phyloP scores from a whole-genome alignment of 1,140 invertebrate species.

The Battus philenor region DNA sequence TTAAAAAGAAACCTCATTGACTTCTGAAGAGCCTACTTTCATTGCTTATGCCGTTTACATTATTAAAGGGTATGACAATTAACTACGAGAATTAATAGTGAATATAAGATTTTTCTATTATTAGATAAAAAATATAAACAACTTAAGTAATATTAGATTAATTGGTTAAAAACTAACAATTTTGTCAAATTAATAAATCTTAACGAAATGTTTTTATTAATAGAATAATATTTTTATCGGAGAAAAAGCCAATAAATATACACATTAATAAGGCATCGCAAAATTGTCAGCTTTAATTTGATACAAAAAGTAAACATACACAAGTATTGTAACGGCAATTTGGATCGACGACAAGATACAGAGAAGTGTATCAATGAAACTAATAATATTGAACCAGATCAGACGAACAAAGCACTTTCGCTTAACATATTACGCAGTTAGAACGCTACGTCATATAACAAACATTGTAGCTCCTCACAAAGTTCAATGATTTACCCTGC shows the following conservation, averaged over 20 bases:
- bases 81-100: constrained; percentile 8
- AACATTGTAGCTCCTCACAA: constrained; percentile 23
- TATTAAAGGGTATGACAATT: constrained; percentile 1
- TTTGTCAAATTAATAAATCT: constrained; percentile 9
- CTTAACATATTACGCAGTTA: constrained; percentile 31
- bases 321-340: background rate
- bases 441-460: constrained; percentile 31
- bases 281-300: constrained; percentile 3
- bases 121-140: constrained; percentile 12
- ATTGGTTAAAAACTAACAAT: constrained; percentile 17
- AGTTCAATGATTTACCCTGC: constrained; percentile 58
- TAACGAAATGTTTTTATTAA: no score
- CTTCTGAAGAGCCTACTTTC: constrained; percentile 11
- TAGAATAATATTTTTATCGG: no score
- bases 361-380: background rate
- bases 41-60: constrained; percentile 6
- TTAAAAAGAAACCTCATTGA: constrained; percentile 14
- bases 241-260: no score
- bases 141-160: constrained; percentile 13
- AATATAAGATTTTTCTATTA: constrained; percentile 14
- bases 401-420: constrained; percentile 5
- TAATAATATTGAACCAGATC: constrained; percentile 8
- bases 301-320: background rate
- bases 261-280: background rate
- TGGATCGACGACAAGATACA: background rate